phyloP scores from a whole-genome alignment of 2,113 vertebrate genomes.

The Tyrannus savana region DNA sequence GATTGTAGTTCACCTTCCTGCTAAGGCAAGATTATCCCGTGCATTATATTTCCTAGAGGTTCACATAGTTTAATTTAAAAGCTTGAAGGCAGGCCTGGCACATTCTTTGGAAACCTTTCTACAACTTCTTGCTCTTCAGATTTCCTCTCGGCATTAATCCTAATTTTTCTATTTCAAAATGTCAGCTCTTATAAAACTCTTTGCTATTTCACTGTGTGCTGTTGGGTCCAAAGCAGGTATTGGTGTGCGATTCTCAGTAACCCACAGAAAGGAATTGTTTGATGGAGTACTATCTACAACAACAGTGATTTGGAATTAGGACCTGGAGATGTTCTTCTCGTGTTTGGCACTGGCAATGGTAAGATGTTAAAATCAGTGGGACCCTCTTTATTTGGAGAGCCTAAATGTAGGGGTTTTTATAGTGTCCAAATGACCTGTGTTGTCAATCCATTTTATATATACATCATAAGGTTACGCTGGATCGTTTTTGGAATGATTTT shows the following conservation, averaged over 20 bases:
- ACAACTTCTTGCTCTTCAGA: background rate
- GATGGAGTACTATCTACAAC: background rate
- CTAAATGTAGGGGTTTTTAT: background rate
- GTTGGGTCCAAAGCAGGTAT: background rate
- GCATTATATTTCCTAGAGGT: background rate
- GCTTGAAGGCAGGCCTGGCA: background rate
- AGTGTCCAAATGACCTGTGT: background rate
- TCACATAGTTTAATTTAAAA: constrained; percentile 23
- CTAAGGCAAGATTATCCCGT: background rate
- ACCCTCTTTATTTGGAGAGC: background rate
- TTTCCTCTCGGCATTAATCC: background rate
- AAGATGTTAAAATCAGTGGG: background rate
- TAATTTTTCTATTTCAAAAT: constrained; percentile 8
- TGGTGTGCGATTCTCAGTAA: background rate
- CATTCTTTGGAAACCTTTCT: constrained; percentile 1
- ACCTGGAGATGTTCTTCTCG: background rate
- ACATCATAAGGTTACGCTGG: background rate
- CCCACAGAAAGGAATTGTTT: background rate
- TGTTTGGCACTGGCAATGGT: background rate
- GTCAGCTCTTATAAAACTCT: background rate
- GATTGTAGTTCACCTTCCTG: constrained; percentile 17
- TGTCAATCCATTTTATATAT: background rate
- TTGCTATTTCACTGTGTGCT: background rate
- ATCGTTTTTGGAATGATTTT: background rate
- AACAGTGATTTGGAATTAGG: background rate